Evolutionary conservation across 2,113 vertebrate genomes (phyloP).

Genomic region (Clupea harengus): DNA sequence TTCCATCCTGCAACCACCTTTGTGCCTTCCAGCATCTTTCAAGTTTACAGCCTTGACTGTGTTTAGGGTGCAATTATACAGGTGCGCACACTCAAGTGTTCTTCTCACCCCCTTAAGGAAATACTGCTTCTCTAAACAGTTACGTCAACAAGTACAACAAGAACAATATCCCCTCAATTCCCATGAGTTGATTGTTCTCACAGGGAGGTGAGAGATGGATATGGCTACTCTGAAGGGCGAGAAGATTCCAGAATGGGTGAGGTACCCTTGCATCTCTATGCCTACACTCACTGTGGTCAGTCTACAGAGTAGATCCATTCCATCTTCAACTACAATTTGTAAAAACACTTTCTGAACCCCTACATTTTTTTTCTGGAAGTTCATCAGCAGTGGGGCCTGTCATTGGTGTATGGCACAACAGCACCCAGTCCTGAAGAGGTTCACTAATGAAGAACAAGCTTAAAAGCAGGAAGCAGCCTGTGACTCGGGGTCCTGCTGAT

Average conservation of each 20-base stretch:
- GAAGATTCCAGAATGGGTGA: neutral
- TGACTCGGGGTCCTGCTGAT: neutral
- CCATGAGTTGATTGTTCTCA: neutral
- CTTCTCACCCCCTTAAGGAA: neutral
- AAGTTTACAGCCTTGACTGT: neutral
- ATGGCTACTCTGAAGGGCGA: neutral
- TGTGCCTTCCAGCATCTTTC: neutral
- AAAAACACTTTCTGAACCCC: no score
- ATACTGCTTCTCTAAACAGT: neutral
- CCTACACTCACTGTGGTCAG: neutral
- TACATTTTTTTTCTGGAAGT: neutral
- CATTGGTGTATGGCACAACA: neutral
- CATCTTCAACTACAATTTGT: no score
- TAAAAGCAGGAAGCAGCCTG: neutral
- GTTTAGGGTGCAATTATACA: conserved; percentile 4
- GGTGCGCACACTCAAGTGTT: neutral
- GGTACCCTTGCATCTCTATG: neutral
- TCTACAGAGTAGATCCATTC: neutral
- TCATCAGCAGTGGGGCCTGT: neutral
- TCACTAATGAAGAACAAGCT: neutral
- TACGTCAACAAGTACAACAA: neutral
- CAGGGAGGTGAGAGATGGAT: neutral
- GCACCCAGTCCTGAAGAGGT: neutral
- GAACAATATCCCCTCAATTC: neutral
- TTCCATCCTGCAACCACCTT: neutral